A percentile compares a stretch with the other conserved stretches of the same genome.
Conservation (phyloP, 30 jellyfish, hydroid and myxozoan species). For the Catostylus mosaicus region DNA sequence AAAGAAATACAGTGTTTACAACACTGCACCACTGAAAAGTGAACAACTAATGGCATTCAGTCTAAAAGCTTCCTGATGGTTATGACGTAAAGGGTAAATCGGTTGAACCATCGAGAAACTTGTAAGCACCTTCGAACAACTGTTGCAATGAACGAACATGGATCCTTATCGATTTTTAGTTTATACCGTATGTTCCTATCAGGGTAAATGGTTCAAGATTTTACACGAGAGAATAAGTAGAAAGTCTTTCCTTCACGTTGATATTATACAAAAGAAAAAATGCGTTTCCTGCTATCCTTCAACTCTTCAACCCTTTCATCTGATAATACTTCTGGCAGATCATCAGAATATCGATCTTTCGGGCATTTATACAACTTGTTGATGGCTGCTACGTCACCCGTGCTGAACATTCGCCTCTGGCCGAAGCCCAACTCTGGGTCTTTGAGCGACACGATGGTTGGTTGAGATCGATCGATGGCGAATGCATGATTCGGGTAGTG, state of each 20-base stretch:
- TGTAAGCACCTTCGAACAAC: too few species aligned
- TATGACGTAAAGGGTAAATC: too few species aligned
- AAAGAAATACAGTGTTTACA: too few species aligned
- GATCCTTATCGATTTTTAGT: too few species aligned
- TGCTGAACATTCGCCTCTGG: slow-evolving; percentile 73
- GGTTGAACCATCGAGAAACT: too few species aligned
- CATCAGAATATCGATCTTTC: slow-evolving; percentile 10
- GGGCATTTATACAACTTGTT: slow-evolving; percentile 75
- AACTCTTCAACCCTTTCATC: slow-evolving; percentile 49
- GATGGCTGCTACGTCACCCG: slow-evolving; percentile 73
- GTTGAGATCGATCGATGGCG: slow-evolving; percentile 70
- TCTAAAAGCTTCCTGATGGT: too few species aligned
- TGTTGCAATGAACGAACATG: too few species aligned
- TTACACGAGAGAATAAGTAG: not conserved
- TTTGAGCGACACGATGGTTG: slow-evolving; percentile 77
- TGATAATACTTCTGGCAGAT: slow-evolving; percentile 32
- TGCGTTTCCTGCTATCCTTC: slow-evolving; percentile 16
- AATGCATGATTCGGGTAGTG: slow-evolving; percentile 92
- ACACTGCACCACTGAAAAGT: too few species aligned
- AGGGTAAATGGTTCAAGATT: too few species aligned
- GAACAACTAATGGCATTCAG: too few species aligned
- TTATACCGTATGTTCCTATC: too few species aligned
- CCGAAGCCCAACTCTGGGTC: slow-evolving; percentile 83
- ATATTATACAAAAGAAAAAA: not conserved
- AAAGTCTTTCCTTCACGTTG: not conserved